These are phyloP conservation scores for Schizopygopsis malacanthus DNA, from an alignment of 2,797 vertebrate genomes.

Conservation along the genomic window DNA sequence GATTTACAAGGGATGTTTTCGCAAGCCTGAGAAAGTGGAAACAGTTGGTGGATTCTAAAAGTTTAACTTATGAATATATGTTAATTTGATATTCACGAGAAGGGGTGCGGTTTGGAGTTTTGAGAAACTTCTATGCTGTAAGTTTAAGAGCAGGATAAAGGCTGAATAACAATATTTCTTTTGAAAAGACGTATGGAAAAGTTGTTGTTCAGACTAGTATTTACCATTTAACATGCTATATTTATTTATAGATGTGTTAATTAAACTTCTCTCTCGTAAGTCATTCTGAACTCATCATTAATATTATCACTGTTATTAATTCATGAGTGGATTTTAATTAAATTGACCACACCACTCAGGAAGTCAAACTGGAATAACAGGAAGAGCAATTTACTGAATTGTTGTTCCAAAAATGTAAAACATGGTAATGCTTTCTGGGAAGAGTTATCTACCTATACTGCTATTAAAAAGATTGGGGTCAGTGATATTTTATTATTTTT, in stretches of 20 bases:
- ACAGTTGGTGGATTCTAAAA: constrained; percentile 34
- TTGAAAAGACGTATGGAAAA: not conserved
- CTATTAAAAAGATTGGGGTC: not conserved
- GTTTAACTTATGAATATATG: constrained; percentile 28
- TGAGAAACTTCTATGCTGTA: constrained; percentile 24
- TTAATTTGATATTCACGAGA: constrained; percentile 22
- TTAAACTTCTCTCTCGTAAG: not conserved
- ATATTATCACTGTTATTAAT: not conserved
- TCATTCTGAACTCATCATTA: not conserved
- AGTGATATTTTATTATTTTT: not conserved
- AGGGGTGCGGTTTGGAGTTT: constrained; percentile 26
- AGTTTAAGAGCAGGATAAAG: constrained; percentile 6
- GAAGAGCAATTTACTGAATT: not conserved
- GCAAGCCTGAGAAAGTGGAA: constrained; percentile 8
- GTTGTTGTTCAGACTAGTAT: not conserved
- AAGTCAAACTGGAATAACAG: not conserved
- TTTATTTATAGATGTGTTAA: not conserved
- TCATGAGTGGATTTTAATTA: not conserved
- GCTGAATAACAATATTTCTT: not conserved
- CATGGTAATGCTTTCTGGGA: not conserved
- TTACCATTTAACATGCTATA: not conserved
- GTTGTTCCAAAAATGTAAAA: too few relatives aligned
- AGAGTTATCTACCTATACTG: not conserved
- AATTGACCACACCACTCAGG: not conserved
- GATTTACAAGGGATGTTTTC: constrained; percentile 34